phyloP scores from a whole-genome alignment of 2,888 invertebrate genomes.

The Andrena dorsata region DNA sequence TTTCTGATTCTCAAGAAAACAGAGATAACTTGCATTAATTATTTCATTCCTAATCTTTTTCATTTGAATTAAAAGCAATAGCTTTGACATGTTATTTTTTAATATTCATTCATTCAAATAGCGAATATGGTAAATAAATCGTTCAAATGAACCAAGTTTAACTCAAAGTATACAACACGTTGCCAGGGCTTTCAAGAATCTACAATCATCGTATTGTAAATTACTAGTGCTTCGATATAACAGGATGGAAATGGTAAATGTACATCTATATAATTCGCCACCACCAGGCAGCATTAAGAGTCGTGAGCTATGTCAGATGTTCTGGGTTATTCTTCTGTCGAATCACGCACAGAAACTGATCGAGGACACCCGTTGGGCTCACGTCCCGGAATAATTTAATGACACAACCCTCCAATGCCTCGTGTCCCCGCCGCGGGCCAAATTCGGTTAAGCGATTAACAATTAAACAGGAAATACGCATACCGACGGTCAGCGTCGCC shows the following conservation, averaged over 20 bases:
- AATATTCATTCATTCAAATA: no score
- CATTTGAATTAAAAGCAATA: no score
- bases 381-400: constrained; percentile 84
- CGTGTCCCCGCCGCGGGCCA: constrained; percentile 59
- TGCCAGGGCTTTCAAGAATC: neutral
- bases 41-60: no score
- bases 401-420: constrained; percentile 74
- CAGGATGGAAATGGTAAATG: constrained; percentile 4
- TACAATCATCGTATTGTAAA: neutral
- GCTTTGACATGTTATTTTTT: no score
- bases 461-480: constrained; percentile 76
- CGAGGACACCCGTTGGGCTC: constrained; percentile 75
- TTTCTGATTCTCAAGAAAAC: no score
- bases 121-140: no score
- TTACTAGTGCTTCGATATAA: no score
- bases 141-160: no score
- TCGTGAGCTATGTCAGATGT: constrained; percentile 58
- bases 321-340: constrained; percentile 56
- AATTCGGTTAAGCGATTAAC: constrained; percentile 73
- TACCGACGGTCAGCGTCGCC: constrained; percentile 28
- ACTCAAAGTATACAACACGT: neutral
- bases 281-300: constrained; percentile 25
- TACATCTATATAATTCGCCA: neutral
- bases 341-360: constrained; percentile 68
- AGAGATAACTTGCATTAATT: no score